Conservation (phyloP, 2,113 vertebrate species). For the Suncus etruscus region DNA sequence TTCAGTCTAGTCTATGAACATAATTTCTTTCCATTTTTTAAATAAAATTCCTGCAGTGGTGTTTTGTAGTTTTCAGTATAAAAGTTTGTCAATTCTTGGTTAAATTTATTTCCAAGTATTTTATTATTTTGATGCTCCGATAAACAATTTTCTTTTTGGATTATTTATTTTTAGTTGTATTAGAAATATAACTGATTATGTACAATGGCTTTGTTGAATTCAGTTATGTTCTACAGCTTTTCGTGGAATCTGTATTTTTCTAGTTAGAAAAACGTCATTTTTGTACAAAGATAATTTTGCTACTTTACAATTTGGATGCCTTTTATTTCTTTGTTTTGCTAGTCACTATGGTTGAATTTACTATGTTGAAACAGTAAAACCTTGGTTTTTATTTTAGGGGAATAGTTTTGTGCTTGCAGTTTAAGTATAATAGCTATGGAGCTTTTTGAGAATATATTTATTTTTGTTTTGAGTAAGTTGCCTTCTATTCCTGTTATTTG, state of each 20-base stretch:
- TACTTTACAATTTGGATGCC: background rate
- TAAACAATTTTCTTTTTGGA: background rate
- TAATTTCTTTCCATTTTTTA: background rate
- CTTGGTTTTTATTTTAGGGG: too few relatives aligned
- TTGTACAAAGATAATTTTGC: background rate
- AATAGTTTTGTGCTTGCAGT: too few relatives aligned
- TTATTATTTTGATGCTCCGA: too few relatives aligned
- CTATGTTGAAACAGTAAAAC: background rate
- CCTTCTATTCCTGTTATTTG: background rate
- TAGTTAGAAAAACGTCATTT: background rate
- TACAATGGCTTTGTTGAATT: background rate
- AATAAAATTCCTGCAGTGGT: background rate
- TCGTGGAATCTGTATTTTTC: conserved; percentile 1
- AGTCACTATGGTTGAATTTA: background rate
- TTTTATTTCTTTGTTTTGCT: background rate
- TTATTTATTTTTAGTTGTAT: background rate
- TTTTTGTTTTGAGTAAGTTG: background rate
- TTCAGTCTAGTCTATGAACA: background rate
- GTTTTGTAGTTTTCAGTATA: background rate
- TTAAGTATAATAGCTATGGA: too few relatives aligned
- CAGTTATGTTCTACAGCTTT: background rate
- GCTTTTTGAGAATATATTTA: too few relatives aligned
- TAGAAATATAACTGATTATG: background rate
- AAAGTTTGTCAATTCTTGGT: too few relatives aligned
- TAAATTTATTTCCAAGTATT: too few relatives aligned